Percentiles rank a stretch among this genome's conserved stretches.
Conservation (phyloP, 2,113 vertebrate genomes). For the Lamprologus callipterus region DNA sequence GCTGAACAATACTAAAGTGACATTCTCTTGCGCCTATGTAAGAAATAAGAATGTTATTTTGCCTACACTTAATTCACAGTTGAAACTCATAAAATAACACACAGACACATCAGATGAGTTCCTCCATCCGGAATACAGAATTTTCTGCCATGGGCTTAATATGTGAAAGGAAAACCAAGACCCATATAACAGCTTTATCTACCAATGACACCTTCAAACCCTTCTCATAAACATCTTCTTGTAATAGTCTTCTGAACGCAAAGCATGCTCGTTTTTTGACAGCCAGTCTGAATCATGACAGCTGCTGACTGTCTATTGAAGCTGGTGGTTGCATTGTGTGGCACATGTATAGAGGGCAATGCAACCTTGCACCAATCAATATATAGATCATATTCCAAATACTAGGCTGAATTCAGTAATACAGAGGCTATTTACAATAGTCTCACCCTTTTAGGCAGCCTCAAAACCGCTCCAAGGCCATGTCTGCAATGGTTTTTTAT, state of each 20-base stretch:
- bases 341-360: conserved; percentile 32
- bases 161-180: conserved; percentile 11
- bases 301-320: conserved; percentile 5
- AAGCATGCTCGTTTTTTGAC: conserved; percentile 26
- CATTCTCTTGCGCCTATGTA: conserved; percentile 51
- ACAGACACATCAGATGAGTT: conserved; percentile 14
- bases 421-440: conserved; percentile 10
- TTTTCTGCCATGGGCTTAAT: neutral
- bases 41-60: conserved; percentile 41
- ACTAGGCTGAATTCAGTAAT: conserved; percentile 14
- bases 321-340: conserved; percentile 32
- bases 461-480: conserved; percentile 17
- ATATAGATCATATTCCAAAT: conserved; percentile 16
- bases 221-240: neutral
- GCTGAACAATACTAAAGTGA: conserved; percentile 64
- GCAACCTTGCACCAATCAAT: neutral
- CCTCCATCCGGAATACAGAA: conserved; percentile 5
- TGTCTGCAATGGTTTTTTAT: conserved; percentile 22
- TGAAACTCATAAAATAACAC: conserved; percentile 42
- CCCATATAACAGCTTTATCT: neutral
- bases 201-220: neutral
- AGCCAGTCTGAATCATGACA: conserved; percentile 2
- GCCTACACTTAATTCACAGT: conserved; percentile 57
- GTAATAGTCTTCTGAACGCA: neutral
- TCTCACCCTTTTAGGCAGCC: conserved; percentile 23